A percentile compares a stretch with the other conserved stretches of the same genome.
These are phyloP conservation scores for Etia nguti DNA, from an alignment of 2,113 vertebrate species.

Conservation along the genomic window DNA sequence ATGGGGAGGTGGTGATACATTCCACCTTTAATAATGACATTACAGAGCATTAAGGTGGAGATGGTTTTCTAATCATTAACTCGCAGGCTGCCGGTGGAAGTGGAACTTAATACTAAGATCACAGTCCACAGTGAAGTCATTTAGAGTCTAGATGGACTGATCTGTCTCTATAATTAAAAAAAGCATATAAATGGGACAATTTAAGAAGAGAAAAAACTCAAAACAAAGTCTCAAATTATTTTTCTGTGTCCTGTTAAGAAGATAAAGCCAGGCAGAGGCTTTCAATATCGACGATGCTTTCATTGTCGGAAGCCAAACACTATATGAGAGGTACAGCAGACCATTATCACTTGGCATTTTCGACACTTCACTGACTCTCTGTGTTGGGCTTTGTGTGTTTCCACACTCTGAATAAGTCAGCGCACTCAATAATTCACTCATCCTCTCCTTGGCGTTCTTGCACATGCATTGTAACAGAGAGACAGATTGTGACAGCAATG, in stretches of 20 bases:
- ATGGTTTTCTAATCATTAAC: slow-evolving; percentile 56
- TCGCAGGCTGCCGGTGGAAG: slow-evolving; percentile 10
- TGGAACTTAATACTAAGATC: slow-evolving; percentile 44
- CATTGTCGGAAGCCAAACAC: slow-evolving; percentile 14
- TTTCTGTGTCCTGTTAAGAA: not conserved
- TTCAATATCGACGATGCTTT: slow-evolving; percentile 22
- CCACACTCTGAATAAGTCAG: slow-evolving; percentile 53
- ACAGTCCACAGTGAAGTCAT: slow-evolving; percentile 43
- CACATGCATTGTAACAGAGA: slow-evolving; percentile 1
- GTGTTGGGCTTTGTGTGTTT: slow-evolving; percentile 9
- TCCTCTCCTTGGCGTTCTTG: not conserved
- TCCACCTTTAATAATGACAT: slow-evolving; percentile 6
- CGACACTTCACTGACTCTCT: slow-evolving; percentile 20
- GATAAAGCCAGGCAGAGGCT: not conserved
- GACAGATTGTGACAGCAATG: slow-evolving; percentile 6
- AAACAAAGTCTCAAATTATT: not conserved
- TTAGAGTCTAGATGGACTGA: not conserved
- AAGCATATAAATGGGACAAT: not conserved
- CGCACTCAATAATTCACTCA: slow-evolving; percentile 60
- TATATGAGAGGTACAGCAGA: not conserved
- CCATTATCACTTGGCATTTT: slow-evolving; percentile 46
- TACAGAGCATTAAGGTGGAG: not conserved
- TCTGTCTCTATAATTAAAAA: not conserved
- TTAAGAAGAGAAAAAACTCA: not conserved
- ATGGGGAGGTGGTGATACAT: not conserved